Conservation (phyloP, 2,888 invertebrate species). For the Kuschelorhynchus macadamiae region DNA sequence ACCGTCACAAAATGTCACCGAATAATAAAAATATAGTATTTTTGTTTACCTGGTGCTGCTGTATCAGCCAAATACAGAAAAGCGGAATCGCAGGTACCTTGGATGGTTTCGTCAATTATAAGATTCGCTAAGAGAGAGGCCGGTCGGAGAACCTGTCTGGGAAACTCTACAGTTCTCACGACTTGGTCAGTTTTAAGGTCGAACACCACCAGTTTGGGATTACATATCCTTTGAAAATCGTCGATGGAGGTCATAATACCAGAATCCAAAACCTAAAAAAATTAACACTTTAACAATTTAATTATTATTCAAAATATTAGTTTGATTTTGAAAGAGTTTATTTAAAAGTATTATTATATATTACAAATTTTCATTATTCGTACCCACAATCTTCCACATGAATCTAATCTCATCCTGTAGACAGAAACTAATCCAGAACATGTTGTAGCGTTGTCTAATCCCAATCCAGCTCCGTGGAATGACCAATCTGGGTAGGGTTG, state of each 20-base stretch:
- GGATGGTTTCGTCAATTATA: slow-evolving; percentile 80
- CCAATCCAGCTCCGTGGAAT: slow-evolving; percentile 80
- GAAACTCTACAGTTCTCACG: slow-evolving; percentile 81
- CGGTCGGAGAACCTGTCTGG: slow-evolving; percentile 80
- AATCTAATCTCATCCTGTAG: slow-evolving; percentile 81
- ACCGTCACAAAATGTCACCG: too few species aligned
- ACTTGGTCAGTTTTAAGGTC: slow-evolving; percentile 81
- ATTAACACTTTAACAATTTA: too few species aligned
- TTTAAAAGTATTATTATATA: too few species aligned
- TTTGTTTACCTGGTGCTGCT: slow-evolving; percentile 82
- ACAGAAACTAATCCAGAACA: slow-evolving; percentile 85
- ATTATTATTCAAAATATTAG: too few species aligned
- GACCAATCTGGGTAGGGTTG: slow-evolving; percentile 70
- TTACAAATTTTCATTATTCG: too few species aligned
- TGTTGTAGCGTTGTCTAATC: slow-evolving; percentile 76
- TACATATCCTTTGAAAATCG: slow-evolving; percentile 78
- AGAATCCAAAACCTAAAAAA: slow-evolving; percentile 84
- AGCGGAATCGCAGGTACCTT: slow-evolving; percentile 80
- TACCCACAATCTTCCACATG: slow-evolving; percentile 86
- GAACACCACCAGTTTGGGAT: slow-evolving; percentile 86
- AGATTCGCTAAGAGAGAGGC: slow-evolving; percentile 84
- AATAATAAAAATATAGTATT: too few species aligned
- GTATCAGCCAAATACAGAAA: slow-evolving; percentile 88
- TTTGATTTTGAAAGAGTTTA: too few species aligned
- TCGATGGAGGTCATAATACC: slow-evolving; percentile 81